These are phyloP conservation scores for Homarus gammarus DNA, from an alignment of 2,888 invertebrate genomes.

Conservation along the genomic window DNA sequence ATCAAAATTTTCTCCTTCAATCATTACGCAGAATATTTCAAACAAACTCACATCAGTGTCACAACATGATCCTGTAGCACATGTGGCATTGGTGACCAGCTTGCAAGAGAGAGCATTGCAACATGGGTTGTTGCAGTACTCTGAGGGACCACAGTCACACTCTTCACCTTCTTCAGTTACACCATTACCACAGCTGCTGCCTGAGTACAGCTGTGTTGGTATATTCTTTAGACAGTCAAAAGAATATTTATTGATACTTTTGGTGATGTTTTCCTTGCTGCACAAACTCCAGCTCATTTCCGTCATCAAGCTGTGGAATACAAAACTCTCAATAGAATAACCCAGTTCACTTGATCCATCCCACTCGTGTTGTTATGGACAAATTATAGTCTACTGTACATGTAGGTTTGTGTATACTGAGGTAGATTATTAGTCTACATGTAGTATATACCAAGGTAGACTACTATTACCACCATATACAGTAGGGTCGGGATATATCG, in stretches of 20 bases:
- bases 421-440: no score
- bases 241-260: conserved; percentile 96
- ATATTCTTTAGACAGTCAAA: conserved; percentile 95
- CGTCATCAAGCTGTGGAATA: neutral
- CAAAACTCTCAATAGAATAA: neutral
- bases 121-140: conserved; percentile 90
- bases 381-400: no score
- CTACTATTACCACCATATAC: no score
- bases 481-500: no score
- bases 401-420: neutral
- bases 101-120: conserved; percentile 92
- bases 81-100: conserved; percentile 91
- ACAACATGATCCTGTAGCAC: conserved; percentile 96
- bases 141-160: conserved; percentile 92
- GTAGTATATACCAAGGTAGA: no score
- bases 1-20: neutral
- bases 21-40: neutral
- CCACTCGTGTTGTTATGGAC: no score
- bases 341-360: no score
- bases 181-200: conserved; percentile 89
- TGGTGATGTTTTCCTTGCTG: conserved; percentile 91
- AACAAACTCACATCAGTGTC: conserved; percentile 84
- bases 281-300: conserved; percentile 95
- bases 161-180: conserved; percentile 97
- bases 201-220: conserved; percentile 81